Evolutionary conservation across 2,797 vertebrate genomes (phyloP), one percentile per base, ranked within the genome.

Genomic region (Myotis vivesi): DNA sequence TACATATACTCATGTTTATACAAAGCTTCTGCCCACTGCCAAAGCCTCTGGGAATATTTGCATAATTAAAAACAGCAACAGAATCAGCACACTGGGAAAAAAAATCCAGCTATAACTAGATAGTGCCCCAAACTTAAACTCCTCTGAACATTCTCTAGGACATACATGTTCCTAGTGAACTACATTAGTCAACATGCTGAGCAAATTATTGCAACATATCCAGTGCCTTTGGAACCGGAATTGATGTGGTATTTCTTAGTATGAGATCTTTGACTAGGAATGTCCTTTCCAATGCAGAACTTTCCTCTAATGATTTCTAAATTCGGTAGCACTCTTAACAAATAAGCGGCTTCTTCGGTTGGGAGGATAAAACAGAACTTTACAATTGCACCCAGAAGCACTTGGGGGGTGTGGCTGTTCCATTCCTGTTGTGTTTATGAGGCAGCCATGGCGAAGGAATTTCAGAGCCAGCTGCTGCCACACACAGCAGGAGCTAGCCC

Each of bases 51-150:
- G 49, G 22, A 86, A 44, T 4, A 95, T 94, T 46, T 92, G 44
- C 89, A 97, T 95, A 96, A 97, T 96, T 96, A 92, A 93, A 95
- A 96, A 88, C 89, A 95, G 83, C 16, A 53, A 79, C 36, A 51
- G 83, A 93, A 93, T 87, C 89, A 86, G 17, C 46, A 22, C 2
- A 0, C 44, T 91, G 38, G 8, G 22, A 15, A 25, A 38, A 44
- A 69, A 87, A 59, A 90, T 53, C 11, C 83, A 95, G 75, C 8
- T 23, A 66, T 89, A 80, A 82, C 38, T 59, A 84, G 25, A 73
- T 44, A 75, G 7, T 51, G n/a, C 44, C 69, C 85, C 1, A 77
- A 77, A 87, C 22, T 71, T 66, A 66, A 77, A 75, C 1, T 41
- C 6, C 19, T 84, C 33, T 46, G 76, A 88, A 79, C 25, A 33